Evolutionary conservation across 2,888 invertebrate species (phyloP).

Genomic region (Drosophila tripunctata): DNA sequence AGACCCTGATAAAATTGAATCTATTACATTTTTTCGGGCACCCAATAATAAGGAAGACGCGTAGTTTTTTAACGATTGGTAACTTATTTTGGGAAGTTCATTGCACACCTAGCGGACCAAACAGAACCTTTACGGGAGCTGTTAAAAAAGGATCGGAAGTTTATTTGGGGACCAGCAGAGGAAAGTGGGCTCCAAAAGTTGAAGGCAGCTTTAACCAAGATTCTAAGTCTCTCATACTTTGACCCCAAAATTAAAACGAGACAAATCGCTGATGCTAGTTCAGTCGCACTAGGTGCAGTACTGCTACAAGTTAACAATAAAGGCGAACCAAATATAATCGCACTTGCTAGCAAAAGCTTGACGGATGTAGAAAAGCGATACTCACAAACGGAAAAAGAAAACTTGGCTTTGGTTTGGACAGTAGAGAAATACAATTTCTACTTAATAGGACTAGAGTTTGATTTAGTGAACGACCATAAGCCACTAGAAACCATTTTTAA

Average conservation of each 20-base stretch:
- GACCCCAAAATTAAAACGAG: not conserved
- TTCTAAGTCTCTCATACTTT: not conserved
- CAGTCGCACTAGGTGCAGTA: not conserved
- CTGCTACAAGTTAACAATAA: not conserved
- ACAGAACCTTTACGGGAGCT: not conserved
- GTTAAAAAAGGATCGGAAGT: not conserved
- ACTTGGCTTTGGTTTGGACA: slow-evolving; percentile 5
- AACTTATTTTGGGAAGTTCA: not conserved
- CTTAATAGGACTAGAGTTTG: slow-evolving; percentile 1
- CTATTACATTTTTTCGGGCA: not conserved
- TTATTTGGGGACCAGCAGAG: not conserved
- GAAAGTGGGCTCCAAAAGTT: not conserved
- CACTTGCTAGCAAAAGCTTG: slow-evolving; percentile 10
- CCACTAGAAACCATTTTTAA: not conserved
- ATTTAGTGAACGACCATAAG: not conserved
- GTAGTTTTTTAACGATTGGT: not conserved
- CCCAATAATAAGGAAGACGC: not conserved
- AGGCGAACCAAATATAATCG: not conserved
- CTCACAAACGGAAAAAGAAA: slow-evolving; percentile 23
- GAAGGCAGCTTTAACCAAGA: not conserved
- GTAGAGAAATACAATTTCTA: too few relatives aligned
- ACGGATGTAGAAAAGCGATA: slow-evolving; percentile 15
- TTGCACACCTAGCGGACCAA: not conserved
- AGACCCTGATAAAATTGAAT: not conserved
- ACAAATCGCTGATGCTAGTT: not conserved